Evolutionary conservation across 2,113 vertebrate genomes (phyloP).

Genomic region (Raja brachyura): DNA sequence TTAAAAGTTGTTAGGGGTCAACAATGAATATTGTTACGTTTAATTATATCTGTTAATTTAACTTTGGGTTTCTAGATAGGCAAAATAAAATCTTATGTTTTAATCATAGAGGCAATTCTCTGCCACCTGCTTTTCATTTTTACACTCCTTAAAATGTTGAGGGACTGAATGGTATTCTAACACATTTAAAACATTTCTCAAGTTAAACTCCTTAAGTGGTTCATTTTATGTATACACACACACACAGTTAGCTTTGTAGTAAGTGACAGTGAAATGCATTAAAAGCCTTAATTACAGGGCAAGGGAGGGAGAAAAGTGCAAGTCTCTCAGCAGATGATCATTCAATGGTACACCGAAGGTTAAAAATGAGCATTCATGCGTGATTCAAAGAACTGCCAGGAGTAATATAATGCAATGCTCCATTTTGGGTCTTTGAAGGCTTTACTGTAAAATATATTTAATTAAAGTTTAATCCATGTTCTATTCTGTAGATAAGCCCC

Average conservation of each 20-base stretch:
- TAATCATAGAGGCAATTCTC: slow-evolving; percentile 44
- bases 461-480: slow-evolving; percentile 56
- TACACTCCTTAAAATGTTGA: neutral
- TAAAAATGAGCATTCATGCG: slow-evolving; percentile 61
- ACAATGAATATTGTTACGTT: neutral
- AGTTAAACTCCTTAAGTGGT: slow-evolving; percentile 56
- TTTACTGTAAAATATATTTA: slow-evolving; percentile 56
- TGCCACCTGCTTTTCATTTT: neutral
- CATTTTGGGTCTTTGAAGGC: slow-evolving; percentile 56
- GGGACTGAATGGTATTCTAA: neutral
- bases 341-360: slow-evolving; percentile 61
- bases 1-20: neutral
- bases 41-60: neutral
- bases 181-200: slow-evolving; percentile 53
- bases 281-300: slow-evolving; percentile 61
- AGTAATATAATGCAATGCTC: slow-evolving; percentile 57
- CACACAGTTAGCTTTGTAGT: slow-evolving; percentile 56
- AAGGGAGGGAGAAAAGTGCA: slow-evolving; percentile 53
- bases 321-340: slow-evolving; percentile 60
- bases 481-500: slow-evolving; percentile 51
- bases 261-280: slow-evolving; percentile 52
- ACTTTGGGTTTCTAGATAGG: slow-evolving; percentile 43
- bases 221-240: slow-evolving; percentile 58
- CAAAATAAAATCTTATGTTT: slow-evolving; percentile 45
- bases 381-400: slow-evolving; percentile 61